Conservation (phyloP, 2,888 invertebrate species). For the Tholera decimalis region DNA sequence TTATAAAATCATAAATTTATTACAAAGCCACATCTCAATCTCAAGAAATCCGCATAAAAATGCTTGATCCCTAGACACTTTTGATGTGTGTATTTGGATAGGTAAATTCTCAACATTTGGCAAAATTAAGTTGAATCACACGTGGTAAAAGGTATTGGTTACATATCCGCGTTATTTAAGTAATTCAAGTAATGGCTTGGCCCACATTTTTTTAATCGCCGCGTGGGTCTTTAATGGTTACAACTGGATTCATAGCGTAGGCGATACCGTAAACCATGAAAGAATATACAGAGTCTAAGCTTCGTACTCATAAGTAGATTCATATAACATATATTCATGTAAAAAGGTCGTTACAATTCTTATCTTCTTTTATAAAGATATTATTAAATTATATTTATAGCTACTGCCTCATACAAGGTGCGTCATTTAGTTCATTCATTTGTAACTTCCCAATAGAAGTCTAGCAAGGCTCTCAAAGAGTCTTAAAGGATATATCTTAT, state of each 20-base stretch:
- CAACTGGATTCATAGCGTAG: constrained; percentile 18
- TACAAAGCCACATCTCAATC: no score
- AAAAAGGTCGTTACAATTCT: neutral
- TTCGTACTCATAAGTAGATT: neutral
- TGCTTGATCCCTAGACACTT: no score
- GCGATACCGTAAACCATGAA: constrained; percentile 14
- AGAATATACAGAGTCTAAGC: neutral
- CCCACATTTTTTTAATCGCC: constrained; percentile 34
- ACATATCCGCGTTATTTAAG: constrained; percentile 24
- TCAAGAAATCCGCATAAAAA: no score
- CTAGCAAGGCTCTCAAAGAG: no score
- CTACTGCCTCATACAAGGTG: neutral
- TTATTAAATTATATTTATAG: no score
- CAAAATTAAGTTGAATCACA: constrained; percentile 21
- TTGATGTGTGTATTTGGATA: no score
- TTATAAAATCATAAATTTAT: no score
- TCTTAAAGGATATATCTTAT: no score
- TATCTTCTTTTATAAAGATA: no score
- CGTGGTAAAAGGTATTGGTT: constrained; percentile 26
- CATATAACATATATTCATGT: neutral
- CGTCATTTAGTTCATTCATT: neutral
- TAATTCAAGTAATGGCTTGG: constrained; percentile 22
- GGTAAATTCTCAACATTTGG: constrained; percentile 19
- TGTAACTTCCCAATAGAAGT: no score
- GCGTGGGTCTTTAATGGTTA: constrained; percentile 10